phyloP scores from a whole-genome alignment of 1,140 invertebrate species.

The Lordiphosa collinella region DNA sequence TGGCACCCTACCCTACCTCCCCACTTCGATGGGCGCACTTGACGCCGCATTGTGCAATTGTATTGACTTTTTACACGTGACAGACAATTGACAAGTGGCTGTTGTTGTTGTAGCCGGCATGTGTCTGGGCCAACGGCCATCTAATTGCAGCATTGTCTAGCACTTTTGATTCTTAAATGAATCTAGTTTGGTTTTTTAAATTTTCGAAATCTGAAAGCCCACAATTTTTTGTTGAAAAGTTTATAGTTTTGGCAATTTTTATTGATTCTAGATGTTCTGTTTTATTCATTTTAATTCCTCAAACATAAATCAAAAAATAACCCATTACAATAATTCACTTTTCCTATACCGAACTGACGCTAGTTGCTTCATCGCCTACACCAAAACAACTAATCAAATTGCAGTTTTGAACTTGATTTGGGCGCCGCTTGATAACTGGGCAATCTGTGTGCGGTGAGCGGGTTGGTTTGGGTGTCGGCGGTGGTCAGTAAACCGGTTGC shows the following conservation, averaged over 20 bases:
- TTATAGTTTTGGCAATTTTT: too few species aligned
- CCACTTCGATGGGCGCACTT: conserved; percentile 39
- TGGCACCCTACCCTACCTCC: conserved; percentile 31
- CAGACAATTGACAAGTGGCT: conserved; percentile 57
- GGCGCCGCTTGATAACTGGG: too few species aligned
- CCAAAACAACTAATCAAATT: conserved; percentile 26
- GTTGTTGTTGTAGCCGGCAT: conserved; percentile 38
- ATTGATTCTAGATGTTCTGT: too few species aligned
- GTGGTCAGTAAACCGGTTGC: conserved; percentile 13
- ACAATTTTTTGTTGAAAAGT: too few species aligned
- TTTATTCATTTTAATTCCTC: too few species aligned
- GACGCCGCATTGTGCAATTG: conserved; percentile 69
- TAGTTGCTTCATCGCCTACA: conserved; percentile 11
- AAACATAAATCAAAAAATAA: too few species aligned
- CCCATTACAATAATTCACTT: too few species aligned
- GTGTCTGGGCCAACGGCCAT: conserved; percentile 54
- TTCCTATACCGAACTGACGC: background rate
- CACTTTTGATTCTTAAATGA: background rate
- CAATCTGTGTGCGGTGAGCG: too few species aligned
- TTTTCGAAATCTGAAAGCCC: too few species aligned
- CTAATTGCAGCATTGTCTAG: conserved; percentile 37
- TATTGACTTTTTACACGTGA: conserved; percentile 77
- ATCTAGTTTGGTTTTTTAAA: too few species aligned
- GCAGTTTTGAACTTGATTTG: conserved; percentile 60
- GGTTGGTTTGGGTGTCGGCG: background rate